Evolutionary conservation across 2,797 vertebrate genomes (phyloP).

Genomic region (Botia kubotai): DNA sequence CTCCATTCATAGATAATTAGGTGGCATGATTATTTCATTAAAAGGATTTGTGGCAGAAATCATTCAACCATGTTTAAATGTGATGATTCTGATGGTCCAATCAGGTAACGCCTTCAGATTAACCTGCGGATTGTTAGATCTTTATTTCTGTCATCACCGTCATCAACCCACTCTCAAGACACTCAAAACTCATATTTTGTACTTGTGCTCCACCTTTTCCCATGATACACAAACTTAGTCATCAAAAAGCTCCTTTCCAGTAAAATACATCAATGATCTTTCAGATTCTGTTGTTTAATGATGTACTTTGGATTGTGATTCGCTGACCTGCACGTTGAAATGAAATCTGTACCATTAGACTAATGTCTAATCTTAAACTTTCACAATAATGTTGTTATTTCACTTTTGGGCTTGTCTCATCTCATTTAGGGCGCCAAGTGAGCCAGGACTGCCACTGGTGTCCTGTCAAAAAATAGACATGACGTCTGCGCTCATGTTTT

Average conservation of each 20-base stretch:
- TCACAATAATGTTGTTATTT: not conserved
- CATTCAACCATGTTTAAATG: too few species aligned
- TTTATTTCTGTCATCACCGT: not conserved
- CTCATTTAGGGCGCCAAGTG: not conserved
- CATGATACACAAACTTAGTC: not conserved
- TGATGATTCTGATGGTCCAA: too few species aligned
- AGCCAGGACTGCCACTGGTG: not conserved
- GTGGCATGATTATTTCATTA: too few species aligned
- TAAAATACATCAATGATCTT: too few species aligned
- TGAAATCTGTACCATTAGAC: not conserved
- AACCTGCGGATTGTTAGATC: too few species aligned
- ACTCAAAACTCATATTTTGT: not conserved
- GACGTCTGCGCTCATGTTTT: too few species aligned
- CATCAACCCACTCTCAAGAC: not conserved
- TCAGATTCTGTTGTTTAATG: not conserved
- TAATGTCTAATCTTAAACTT: not conserved
- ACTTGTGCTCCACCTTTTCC: too few species aligned
- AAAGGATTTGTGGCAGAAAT: too few species aligned
- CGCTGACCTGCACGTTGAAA: not conserved
- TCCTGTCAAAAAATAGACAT: not conserved
- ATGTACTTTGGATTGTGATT: not conserved
- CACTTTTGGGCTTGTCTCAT: not conserved
- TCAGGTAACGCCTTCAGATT: too few species aligned
- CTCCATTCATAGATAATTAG: too few species aligned
- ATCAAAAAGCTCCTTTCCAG: not conserved